Evolutionary conservation across 1,140 invertebrate species (phyloP), one percentile per base, ranked within the genome.

Genomic region (Sitophilus oryzae): DNA sequence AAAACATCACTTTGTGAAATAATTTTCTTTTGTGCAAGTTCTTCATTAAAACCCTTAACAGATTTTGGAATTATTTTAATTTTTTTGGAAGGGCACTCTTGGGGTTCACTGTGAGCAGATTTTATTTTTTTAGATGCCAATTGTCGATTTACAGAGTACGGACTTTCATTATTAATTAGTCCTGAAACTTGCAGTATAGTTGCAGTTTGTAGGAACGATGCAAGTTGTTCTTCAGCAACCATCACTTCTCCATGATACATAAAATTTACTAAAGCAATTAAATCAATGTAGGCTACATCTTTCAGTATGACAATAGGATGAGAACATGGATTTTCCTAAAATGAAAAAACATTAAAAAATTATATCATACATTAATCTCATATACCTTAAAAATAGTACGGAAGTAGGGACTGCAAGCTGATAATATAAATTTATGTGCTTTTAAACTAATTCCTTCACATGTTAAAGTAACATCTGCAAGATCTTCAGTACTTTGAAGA

Each of bases 281-380:
- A 75, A 66, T 87, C 83, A 61, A 75, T 71, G 59, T 82, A 78
- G 20, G 76, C 73, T 14, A 87, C 80, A 75, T 86, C 84, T 74
- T 87, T 86, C 38, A 89, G 69, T 59, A 89, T 87, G 40, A 89
- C 83, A 35, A 88, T 85, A 20, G 87, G 88, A 77, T 91, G 88
- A 56, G 86, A 83, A 72, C 87, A 90, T 9, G 87, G 88, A 74
- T 88, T 89, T 72, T 88, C 85, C 79, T 81, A 58, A 10, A 62
- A 67, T n/a, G n/a, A n/a, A n/a, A n/a, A n/a, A n/a, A n/a, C n/a
- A n/a, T n/a, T n/a, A n/a, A n/a, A n/a, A n/a, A n/a, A n/a, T n/a
- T n/a, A n/a, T n/a, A n/a, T n/a, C n/a, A n/a, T n/a, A n/a, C n/a
- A n/a, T n/a, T n/a, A n/a, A n/a, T 5, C 4, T 18, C 15, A 38